A percentile compares a stretch with the other conserved stretches of the same genome.
These are phyloP conservation scores for Embiotoca jacksoni DNA, from an alignment of 2,113 vertebrate genomes.

Conservation along the genomic window DNA sequence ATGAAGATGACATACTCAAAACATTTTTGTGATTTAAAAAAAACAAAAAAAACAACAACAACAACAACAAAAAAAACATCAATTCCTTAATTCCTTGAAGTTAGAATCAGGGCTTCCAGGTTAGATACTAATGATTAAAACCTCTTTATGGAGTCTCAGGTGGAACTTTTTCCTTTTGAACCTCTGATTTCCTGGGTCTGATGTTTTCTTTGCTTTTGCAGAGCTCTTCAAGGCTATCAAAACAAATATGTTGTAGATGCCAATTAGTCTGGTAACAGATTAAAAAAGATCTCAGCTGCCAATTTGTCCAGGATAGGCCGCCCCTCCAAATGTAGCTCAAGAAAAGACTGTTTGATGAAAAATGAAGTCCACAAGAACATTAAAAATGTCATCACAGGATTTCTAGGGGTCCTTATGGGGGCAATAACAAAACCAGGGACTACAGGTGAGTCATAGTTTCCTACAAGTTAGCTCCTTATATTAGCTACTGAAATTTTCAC, in stretches of 20 bases:
- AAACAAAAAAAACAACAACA: no score
- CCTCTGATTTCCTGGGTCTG: background rate
- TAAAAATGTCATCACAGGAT: background rate
- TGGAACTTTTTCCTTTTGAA: background rate
- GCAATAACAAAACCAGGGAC: background rate
- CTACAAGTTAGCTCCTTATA: slow-evolving; percentile 7
- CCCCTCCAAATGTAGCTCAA: background rate
- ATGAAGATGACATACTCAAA: no score
- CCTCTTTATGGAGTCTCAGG: background rate
- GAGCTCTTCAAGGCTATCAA: background rate
- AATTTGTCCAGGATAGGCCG: background rate
- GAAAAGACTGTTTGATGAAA: background rate
- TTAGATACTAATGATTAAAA: background rate
- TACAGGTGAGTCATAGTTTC: slow-evolving; percentile 20
- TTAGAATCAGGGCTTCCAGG: background rate
- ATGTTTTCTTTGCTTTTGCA: background rate
- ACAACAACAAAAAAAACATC: no score
- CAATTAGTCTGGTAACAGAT: background rate
- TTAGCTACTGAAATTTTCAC: background rate
- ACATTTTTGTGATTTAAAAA: no score
- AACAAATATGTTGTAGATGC: background rate
- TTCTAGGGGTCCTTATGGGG: background rate
- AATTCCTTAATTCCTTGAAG: background rate
- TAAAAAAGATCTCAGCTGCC: background rate
- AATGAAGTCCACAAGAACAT: no score